Conservation (phyloP, 2,797 vertebrate species). For the Falco peregrinus region DNA sequence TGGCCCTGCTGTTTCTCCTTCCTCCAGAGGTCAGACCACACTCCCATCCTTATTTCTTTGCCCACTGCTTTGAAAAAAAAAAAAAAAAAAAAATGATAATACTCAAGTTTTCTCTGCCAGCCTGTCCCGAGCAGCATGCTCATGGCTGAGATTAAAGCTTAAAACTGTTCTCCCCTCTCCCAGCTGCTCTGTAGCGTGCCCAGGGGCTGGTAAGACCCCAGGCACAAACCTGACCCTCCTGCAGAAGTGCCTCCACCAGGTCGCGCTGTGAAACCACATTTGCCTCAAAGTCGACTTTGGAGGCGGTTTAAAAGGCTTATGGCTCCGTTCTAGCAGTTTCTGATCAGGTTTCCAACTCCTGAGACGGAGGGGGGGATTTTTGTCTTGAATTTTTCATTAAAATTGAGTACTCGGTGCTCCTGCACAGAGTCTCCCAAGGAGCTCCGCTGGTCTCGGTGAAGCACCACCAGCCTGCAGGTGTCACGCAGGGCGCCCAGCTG, state of each 20-base stretch:
- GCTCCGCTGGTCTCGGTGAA: background rate
- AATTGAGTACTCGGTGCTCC: background rate
- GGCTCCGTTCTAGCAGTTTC: background rate
- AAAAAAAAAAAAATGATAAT: no score
- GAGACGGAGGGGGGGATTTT: accelerated
- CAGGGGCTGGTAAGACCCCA: accelerated
- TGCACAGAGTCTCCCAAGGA: accelerated
- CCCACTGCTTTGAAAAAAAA: accelerated
- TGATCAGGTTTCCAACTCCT: background rate
- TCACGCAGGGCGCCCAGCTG: accelerated
- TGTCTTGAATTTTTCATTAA: background rate
- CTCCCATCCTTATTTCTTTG: background rate
- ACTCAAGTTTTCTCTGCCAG: background rate
- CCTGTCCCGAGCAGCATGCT: background rate
- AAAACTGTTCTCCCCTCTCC: no score
- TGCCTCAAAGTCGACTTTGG: background rate
- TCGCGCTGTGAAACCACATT: background rate
- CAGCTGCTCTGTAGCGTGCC: no score
- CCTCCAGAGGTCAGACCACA: no score
- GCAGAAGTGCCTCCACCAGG: background rate
- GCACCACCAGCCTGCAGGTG: background rate
- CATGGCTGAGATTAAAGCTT: background rate
- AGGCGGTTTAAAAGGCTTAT: accelerated
- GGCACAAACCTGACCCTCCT: accelerated
- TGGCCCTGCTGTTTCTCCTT: no score